Evolutionary conservation across 2,888 invertebrate genomes (phyloP).

Genomic region (Phyllotreta striolata): DNA sequence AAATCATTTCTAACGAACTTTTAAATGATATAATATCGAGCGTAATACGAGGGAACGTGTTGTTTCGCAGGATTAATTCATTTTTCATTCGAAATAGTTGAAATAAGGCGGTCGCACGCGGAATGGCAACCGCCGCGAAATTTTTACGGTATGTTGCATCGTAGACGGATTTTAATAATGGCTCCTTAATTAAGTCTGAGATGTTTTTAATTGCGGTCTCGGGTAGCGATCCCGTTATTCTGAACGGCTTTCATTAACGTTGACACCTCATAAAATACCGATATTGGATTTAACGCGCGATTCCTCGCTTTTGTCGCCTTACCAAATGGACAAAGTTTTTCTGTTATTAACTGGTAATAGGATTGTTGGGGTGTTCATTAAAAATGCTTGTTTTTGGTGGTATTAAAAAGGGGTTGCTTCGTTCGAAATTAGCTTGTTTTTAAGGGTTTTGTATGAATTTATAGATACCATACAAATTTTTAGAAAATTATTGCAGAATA

Average conservation of each 20-base stretch:
- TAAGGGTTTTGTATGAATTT: no score
- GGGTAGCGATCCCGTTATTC: conserved; percentile 56
- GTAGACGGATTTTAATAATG: conserved; percentile 60
- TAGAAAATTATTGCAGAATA: no score
- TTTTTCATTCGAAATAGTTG: conserved; percentile 25
- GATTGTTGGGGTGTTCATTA: conserved; percentile 5
- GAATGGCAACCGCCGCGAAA: conserved; percentile 25
- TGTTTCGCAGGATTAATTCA: conserved; percentile 27
- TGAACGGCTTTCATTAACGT: conserved; percentile 59
- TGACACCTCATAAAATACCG: conserved; percentile 60
- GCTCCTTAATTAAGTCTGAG: conserved; percentile 62
- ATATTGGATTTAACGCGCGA: conserved; percentile 50
- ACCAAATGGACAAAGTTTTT: conserved; percentile 24
- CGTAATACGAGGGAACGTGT: background rate
- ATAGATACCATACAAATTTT: no score
- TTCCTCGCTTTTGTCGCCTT: conserved; percentile 15
- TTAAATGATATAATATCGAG: background rate
- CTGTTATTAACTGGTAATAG: conserved; percentile 24
- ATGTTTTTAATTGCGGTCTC: conserved; percentile 61
- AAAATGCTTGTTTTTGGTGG: conserved; percentile 7
- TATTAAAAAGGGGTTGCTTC: background rate
- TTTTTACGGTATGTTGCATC: conserved; percentile 53
- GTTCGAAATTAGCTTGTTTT: background rate
- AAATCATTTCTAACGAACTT: background rate
- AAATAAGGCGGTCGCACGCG: background rate